Evolutionary conservation across 2,113 vertebrate species (phyloP), one percentile per base, ranked within the genome.

Genomic region (Catharus fuscescens): DNA sequence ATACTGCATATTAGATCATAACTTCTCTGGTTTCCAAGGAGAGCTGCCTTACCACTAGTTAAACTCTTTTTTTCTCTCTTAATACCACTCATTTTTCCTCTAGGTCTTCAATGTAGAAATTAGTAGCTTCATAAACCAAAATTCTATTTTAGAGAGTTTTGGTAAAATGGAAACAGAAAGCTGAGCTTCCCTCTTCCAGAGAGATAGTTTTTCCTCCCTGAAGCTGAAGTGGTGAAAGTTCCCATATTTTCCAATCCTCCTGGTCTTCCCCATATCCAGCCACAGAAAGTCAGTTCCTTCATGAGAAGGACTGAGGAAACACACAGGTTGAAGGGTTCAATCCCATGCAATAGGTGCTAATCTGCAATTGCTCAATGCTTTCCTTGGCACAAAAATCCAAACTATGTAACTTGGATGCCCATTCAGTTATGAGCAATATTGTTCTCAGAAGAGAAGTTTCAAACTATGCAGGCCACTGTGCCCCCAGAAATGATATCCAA

Each of bases 321-420:
- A 52, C 54, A 31, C 12, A 81, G 17, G 8, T 2, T 31, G 36
- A 65, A 76, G 24, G 3, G 24, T 57, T 77, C 32, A 64, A 20
- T 42, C 45, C 24, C 18, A 8, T 34, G 18, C 14, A 53, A 15
- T 6, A 25, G 9, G 6, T n/a, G 15, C 14, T 44, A 57, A 72
- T 32, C 32, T 53, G 6, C 12, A 84, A 45, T n/a, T 65, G 53
- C 26, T 76, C 47, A 59, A 11, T 56, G 17, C 3, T 84, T 77
- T 69, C 32, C 40, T 72, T 47, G 50, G 12, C 34, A 72, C 26
- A 11, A 12, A 83, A 88, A 76, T 34, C 29, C 48, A 89, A 80
- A 65, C 9, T 0, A 0, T 20, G 12, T 53, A 56, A 26, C 32
- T 24, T 52, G 29, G 32, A 76, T 8, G 2, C 18, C 7, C 31